Evolutionary conservation across 2,888 invertebrate genomes (phyloP).

Genomic region (Fragum sueziense): DNA sequence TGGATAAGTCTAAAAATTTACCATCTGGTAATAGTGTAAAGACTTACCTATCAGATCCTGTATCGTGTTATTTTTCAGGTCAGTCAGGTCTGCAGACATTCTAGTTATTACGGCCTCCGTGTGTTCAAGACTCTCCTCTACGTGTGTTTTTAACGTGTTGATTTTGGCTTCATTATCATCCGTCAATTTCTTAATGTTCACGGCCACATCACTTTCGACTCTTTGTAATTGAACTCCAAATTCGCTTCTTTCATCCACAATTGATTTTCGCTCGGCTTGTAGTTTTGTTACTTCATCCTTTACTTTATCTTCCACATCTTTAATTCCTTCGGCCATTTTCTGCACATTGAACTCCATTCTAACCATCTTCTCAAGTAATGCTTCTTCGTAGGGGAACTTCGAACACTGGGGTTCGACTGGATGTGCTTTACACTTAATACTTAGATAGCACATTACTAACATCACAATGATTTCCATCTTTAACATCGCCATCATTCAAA

Average conservation of each 20-base stretch:
- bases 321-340: not conserved
- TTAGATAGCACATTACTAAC: no score
- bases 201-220: not conserved
- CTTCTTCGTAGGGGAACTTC: slow-evolving; percentile 1
- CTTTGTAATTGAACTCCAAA: not conserved
- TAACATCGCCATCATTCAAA: no score
- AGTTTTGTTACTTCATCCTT: not conserved
- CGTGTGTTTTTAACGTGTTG: not conserved
- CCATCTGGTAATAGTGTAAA: no score
- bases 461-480: no score
- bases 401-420: not conserved
- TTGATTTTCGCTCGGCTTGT: not conserved
- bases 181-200: no score
- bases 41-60: not conserved
- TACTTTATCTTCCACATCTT: not conserved
- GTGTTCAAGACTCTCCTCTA: not conserved
- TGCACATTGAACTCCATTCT: not conserved
- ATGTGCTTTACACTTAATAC: not conserved
- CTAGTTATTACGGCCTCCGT: not conserved
- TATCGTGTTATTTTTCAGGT: not conserved
- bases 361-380: not conserved
- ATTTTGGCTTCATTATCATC: not conserved
- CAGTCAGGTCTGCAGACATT: not conserved
- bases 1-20: no score
- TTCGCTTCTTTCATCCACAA: not conserved